phyloP scores from a whole-genome alignment of 2,113 vertebrate genomes.

The Lota lota region DNA sequence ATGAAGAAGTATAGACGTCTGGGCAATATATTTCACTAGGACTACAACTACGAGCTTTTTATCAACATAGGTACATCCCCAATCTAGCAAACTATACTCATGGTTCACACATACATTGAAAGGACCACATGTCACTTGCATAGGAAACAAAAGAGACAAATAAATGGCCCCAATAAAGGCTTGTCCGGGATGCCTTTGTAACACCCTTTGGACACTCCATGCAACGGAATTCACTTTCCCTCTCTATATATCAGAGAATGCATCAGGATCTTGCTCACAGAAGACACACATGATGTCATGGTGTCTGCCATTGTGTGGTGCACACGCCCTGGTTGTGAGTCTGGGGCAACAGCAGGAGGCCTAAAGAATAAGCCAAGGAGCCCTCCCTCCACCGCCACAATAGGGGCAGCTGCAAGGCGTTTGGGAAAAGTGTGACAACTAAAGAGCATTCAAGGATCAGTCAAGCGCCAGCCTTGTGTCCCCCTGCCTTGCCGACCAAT shows the following conservation, averaged over 20 bases:
- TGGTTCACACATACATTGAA: too few relatives aligned
- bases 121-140: too few relatives aligned
- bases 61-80: too few relatives aligned
- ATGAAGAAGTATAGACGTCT: too few relatives aligned
- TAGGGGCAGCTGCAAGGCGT: conserved; percentile 80
- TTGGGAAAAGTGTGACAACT: conserved; percentile 78
- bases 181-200: background rate
- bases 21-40: too few relatives aligned
- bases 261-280: conserved; percentile 30
- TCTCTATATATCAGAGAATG: conserved; percentile 19
- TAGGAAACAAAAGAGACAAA: too few relatives aligned
- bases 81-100: too few relatives aligned
- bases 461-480: conserved; percentile 56
- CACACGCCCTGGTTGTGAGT: conserved; percentile 56
- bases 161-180: background rate
- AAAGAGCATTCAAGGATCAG: conserved; percentile 63
- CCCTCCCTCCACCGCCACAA: conserved; percentile 61
- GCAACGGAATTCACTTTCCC: conserved; percentile 61
- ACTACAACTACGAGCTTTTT: too few relatives aligned
- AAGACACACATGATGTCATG: conserved; percentile 58
- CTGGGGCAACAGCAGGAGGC: conserved; percentile 68
- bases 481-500: conserved; percentile 34
- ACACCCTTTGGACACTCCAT: conserved; percentile 7
- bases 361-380: conserved; percentile 54
- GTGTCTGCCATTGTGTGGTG: conserved; percentile 51